phyloP scores from a whole-genome alignment of 1,140 invertebrate species.

The Drosophila sp. region DNA sequence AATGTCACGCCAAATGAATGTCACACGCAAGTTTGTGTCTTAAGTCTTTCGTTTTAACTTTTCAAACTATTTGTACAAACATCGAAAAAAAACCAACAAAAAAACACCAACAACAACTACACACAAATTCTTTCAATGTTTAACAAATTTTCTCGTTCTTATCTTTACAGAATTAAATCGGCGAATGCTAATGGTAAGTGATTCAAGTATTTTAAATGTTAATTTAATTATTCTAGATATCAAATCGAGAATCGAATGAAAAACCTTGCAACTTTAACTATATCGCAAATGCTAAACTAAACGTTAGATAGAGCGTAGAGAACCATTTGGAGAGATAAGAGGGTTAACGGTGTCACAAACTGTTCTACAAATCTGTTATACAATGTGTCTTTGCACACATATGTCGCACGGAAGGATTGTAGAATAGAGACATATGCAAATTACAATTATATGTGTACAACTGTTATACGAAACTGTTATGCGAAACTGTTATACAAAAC shows the following conservation, averaged over 20 bases:
- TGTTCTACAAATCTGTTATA: too few relatives aligned
- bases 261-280: too few relatives aligned
- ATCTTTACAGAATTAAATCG: conserved; percentile 83
- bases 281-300: neutral
- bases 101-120: neutral
- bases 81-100: too few relatives aligned
- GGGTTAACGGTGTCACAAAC: too few relatives aligned
- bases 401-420: too few relatives aligned
- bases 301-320: too few relatives aligned
- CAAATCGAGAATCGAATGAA: neutral
- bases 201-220: conserved; percentile 29
- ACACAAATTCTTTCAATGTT: conserved; percentile 27
- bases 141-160: conserved; percentile 54
- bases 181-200: conserved; percentile 82
- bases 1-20: conserved; percentile 20
- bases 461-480: too few relatives aligned
- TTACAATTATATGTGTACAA: too few relatives aligned
- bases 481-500: too few relatives aligned
- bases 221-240: conserved; percentile 29
- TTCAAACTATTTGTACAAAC: neutral
- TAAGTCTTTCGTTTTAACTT: conserved; percentile 75
- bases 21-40: conserved; percentile 69
- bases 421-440: too few relatives aligned
- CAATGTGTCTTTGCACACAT: too few relatives aligned
- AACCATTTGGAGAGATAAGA: too few relatives aligned